A percentile compares a stretch with the other conserved stretches of the same genome.
Evolutionary conservation across 1,140 invertebrate genomes (phyloP).

Genomic region (Leptopilina clavipes): DNA sequence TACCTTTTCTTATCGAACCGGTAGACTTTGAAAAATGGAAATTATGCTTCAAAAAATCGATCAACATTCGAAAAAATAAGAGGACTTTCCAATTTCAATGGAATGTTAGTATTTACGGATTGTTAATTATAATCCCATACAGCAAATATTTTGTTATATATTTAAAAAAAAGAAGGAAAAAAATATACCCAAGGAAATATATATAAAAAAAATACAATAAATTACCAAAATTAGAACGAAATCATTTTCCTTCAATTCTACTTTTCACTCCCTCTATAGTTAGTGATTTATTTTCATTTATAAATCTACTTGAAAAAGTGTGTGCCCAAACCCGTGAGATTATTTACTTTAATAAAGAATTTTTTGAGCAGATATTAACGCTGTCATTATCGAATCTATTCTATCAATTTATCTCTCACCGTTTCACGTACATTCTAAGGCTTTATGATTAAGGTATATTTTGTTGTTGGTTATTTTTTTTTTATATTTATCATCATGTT

Average conservation of each 20-base stretch:
- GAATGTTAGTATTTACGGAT: slow-evolving; percentile 32
- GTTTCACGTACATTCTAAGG: slow-evolving; percentile 50
- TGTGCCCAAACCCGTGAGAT: slow-evolving; percentile 23
- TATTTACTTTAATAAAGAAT: slow-evolving; percentile 14
- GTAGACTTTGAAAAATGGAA: background rate
- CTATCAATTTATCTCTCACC: slow-evolving; percentile 20
- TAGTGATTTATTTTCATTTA: slow-evolving; percentile 17
- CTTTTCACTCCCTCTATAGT: slow-evolving; percentile 12
- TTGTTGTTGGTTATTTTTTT: slow-evolving; percentile 37
- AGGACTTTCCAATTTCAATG: background rate
- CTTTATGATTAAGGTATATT: slow-evolving; percentile 49
- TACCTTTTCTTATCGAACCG: background rate
- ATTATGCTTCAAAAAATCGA: background rate
- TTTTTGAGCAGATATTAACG: slow-evolving; percentile 27
- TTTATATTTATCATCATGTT: slow-evolving; percentile 25
- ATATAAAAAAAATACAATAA: background rate
- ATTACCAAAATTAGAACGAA: background rate
- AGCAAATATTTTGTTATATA: background rate
- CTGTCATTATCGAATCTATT: slow-evolving; percentile 23
- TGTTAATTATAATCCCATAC: background rate
- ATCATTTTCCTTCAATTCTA: background rate
- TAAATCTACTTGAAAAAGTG: slow-evolving; percentile 16
- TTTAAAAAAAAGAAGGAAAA: background rate
- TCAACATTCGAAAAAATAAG: background rate
- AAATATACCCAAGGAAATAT: background rate